A percentile compares a stretch with the other conserved stretches of the same genome.
Conservation (phyloP, 2,113 vertebrate species). For the Lepidothrix coronata region DNA sequence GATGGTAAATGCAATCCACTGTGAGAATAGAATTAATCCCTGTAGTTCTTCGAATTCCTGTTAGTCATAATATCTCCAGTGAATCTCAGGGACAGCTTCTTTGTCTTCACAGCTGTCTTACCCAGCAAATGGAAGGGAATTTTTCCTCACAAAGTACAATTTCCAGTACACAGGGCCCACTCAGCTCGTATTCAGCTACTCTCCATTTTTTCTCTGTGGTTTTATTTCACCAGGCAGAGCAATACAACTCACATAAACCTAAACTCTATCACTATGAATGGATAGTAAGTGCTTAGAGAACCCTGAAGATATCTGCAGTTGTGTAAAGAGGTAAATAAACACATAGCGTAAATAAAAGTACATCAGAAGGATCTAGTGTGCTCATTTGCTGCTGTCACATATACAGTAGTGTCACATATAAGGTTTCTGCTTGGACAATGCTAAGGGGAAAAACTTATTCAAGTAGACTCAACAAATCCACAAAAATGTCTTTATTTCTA, state of each 20-base stretch:
- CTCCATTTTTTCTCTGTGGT: neutral
- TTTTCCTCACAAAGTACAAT: neutral
- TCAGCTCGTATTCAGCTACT: neutral
- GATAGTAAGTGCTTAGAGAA: neutral
- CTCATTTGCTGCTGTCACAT: neutral
- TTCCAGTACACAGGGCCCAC: neutral
- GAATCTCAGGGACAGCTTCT: neutral
- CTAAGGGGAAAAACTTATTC: neutral
- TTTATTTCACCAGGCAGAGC: neutral
- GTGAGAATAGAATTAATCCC: neutral
- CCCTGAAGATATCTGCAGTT: neutral
- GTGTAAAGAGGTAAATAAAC: neutral
- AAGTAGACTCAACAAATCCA: neutral
- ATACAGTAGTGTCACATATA: neutral
- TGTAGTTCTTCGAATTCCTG: neutral
- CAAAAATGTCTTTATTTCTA: neutral
- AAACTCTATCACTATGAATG: neutral
- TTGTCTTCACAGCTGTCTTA: neutral
- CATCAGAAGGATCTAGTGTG: rapidly evolving
- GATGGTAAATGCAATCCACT: neutral
- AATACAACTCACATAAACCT: neutral
- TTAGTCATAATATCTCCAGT: neutral
- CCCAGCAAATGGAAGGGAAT: neutral
- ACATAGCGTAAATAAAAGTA: neutral
- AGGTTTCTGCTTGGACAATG: neutral